Conservation (phyloP, 2,113 vertebrate genomes). For the Spea bombifrons region DNA sequence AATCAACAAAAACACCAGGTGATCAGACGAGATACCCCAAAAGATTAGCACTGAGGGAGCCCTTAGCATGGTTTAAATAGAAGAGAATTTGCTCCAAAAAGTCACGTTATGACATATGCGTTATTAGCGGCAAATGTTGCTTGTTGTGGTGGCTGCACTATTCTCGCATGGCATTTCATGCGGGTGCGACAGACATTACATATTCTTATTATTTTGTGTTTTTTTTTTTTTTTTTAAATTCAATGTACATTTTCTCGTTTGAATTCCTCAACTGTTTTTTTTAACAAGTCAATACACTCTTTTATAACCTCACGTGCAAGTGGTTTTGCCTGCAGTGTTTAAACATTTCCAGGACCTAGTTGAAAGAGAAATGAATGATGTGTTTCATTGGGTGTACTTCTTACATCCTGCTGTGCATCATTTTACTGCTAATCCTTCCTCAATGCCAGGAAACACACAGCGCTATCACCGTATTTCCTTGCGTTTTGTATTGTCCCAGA, state of each 20-base stretch:
- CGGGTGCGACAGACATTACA: neutral
- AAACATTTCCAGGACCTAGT: conserved; percentile 23
- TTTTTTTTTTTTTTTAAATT: conserved; percentile 10
- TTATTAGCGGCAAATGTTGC: too few relatives aligned
- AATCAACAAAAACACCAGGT: too few relatives aligned
- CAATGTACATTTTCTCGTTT: conserved; percentile 47
- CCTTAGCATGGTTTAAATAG: too few relatives aligned
- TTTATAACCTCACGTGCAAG: conserved; percentile 27
- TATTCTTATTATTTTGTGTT: neutral
- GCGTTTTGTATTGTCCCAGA: conserved; percentile 11
- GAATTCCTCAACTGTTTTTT: conserved; percentile 44
- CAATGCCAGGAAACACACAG: conserved; percentile 31
- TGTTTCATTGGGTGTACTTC: conserved; percentile 30
- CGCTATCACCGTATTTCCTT: conserved; percentile 16
- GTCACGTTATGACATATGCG: too few relatives aligned
- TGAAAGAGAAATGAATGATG: conserved; percentile 34
- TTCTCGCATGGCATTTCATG: conserved; percentile 6
- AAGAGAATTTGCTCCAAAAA: too few relatives aligned
- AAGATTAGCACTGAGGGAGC: too few relatives aligned
- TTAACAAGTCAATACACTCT: conserved; percentile 23
- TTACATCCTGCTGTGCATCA: conserved; percentile 32
- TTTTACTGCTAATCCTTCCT: conserved; percentile 37
- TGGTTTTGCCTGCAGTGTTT: conserved; percentile 36
- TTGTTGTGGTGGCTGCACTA: too few relatives aligned
- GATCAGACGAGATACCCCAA: too few relatives aligned